Base-by-base conservation (phyloP, 2,113 vertebrate species). In the Thomomys bottae region DNA sequence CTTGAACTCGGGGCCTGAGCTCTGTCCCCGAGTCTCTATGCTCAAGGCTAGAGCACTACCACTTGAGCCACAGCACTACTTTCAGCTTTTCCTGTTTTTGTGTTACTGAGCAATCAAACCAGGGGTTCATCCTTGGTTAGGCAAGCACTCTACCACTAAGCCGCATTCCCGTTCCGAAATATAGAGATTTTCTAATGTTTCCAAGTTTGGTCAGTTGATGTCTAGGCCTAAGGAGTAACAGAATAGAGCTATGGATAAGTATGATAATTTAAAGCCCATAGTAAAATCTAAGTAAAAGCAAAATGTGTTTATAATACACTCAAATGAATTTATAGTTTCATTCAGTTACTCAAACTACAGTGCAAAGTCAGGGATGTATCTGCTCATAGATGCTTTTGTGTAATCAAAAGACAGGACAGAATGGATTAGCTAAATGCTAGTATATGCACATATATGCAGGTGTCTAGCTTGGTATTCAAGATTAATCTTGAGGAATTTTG, bases 271-370 rank as follows among this genome's bases (percentile, higher is more conserved):
- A 91, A 26, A 89, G 54, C 32, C 70, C 34, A 85, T 26, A 80
- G 42, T 84, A 10, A 87, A 10, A 77, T 75, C 24, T 54, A 73
- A 83, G 17, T 73, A 17, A 49, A 61, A 72, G 45, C 8, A 49
- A 54, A 54, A 54, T 45, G 11, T 12, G 6, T 72, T 72, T 76
- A 30, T 57, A 75, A 38, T 73, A 42, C 1, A 54, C 11, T 70
- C 24, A 66, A 90, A 38, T 87, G 15, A 87, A 68, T 67, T 75
- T 85, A 81, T 89, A 67, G 85, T 95, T 89, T 92, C 59, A 83
- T 42, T 79, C 34, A 42, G 66, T 28, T 54, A 70, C 11, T 30
- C 49, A 82, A 81, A 42, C 8, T 81, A 21, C n/a, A 66, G 57
- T 81, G 81, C 49, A 75, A 76, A 95, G 32, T 38, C 11, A 88